Evolutionary conservation across 2,797 vertebrate species (phyloP), one percentile per base, ranked within the genome.

Genomic region (Linurgus olivaceus): DNA sequence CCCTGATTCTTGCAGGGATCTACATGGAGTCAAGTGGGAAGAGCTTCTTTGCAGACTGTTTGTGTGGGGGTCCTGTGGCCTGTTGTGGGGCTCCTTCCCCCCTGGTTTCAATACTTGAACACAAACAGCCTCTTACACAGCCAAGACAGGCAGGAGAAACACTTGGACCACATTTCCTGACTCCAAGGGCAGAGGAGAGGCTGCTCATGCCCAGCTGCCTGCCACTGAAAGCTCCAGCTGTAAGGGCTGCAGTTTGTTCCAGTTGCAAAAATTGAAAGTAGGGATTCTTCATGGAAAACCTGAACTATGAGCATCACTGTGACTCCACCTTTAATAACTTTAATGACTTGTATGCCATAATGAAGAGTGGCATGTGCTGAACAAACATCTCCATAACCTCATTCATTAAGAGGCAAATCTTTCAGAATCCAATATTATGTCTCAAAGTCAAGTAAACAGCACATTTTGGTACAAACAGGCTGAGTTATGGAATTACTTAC

Each of bases 311-410:
- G 61, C 87, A 80, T 92, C 68, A 51, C 68, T 92, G 76, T 31
- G 83, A 51, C 92, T 89, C 94, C 86, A 76, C 91, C 93, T 96
- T 92, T 93, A 91, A 94, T 90, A 88, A 85, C 48, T 89, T 73
- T 76, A 91, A 80, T 95, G 57, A 59, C 63, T 38, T 73, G 25
- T 54, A n/a, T 79, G 92, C 80, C 81, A 76, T 96, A 45, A 70
- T n/a, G 54, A 87, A 91, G 90, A 90, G 67, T 82, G 88, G 65
- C 1, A 5, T 94, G 54, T 83, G 72, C 84, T 95, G 96, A 95
- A 92, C 84, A 93, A 95, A 93, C 73, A 55, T 97, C 91, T 94
- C 94, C 94, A 95, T 96, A 94, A 96, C 93, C 88, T 97, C 94
- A 96, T 75, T 83, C 68, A 6, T 93, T 87, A 89, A 47, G 63